Evolutionary conservation across 2,888 invertebrate genomes (phyloP).

Genomic region (Drosophila prolongata): DNA sequence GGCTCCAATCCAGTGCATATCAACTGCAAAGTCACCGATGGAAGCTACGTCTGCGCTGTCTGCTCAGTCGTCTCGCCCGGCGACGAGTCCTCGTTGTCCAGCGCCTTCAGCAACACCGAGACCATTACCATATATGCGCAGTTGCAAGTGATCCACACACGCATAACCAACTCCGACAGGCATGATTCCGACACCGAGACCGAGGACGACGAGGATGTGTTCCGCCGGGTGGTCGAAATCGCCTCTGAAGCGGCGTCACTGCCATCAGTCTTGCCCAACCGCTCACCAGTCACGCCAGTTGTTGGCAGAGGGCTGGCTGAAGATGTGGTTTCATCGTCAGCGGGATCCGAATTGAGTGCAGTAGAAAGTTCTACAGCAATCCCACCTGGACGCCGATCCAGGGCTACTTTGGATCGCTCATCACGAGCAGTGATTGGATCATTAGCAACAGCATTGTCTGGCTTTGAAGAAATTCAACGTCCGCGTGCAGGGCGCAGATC

Average conservation of each 20-base stretch:
- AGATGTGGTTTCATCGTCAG: too few relatives aligned
- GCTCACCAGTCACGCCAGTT: too few relatives aligned
- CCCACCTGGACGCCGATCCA: too few relatives aligned
- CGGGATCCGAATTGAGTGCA: too few relatives aligned
- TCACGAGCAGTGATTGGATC: background rate
- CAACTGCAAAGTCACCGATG: background rate
- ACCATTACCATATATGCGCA: background rate
- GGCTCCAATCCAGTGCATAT: conserved; percentile 70
- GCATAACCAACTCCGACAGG: background rate
- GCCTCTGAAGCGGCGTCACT: background rate
- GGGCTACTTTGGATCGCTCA: background rate
- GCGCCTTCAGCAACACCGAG: background rate
- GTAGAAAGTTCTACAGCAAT: too few relatives aligned
- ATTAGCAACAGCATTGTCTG: too few relatives aligned
- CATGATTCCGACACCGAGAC: background rate
- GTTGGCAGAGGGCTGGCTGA: too few relatives aligned
- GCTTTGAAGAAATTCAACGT: too few relatives aligned
- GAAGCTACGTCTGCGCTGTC: conserved; percentile 28
- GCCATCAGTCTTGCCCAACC: too few relatives aligned
- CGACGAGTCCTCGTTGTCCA: too few relatives aligned
- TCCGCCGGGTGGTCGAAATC: background rate
- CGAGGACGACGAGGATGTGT: background rate
- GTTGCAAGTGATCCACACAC: too few relatives aligned
- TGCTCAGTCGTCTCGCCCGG: conserved; percentile 9
- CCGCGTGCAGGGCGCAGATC: too few relatives aligned